A percentile compares a stretch with the other conserved stretches of the same genome.
These are phyloP conservation scores for Bothrops jararaca DNA, from an alignment of 2,113 vertebrate species.

Conservation along the genomic window DNA sequence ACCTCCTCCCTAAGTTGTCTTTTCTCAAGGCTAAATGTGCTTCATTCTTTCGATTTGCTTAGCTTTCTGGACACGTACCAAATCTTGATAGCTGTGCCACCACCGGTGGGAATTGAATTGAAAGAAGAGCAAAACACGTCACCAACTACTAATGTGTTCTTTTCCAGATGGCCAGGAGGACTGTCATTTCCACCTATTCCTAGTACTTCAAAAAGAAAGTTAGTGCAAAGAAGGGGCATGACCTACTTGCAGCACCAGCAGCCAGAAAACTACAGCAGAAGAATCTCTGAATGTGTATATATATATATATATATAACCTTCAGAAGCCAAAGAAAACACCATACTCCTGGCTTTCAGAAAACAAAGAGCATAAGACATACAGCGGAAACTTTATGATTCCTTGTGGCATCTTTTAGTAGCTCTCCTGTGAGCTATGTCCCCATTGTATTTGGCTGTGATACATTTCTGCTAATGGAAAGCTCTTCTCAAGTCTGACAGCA, in stretches of 20 bases:
- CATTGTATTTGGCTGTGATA: not conserved
- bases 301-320: not conserved
- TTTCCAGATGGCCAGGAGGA: not conserved
- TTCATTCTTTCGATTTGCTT: not conserved
- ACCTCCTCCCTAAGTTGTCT: not conserved
- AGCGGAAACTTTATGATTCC: not conserved
- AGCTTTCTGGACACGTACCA: not conserved
- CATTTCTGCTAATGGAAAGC: not conserved
- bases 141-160: rapidly evolving
- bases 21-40: not conserved
- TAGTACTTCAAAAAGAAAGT: not conserved
- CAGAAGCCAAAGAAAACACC: not conserved
- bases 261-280: not conserved
- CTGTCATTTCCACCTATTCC: rapidly evolving
- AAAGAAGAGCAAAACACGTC: not conserved
- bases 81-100: not conserved
- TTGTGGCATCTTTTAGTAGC: not conserved
- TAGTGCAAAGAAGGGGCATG: not conserved
- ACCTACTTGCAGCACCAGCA: not conserved
- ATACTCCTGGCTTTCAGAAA: not conserved
- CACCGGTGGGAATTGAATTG: not conserved
- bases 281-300: not conserved
- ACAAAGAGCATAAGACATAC: not conserved
- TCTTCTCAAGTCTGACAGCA: not conserved
- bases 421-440: not conserved